Conservation (phyloP, 2,113 vertebrate species). For the Alaudala cheleensis region DNA sequence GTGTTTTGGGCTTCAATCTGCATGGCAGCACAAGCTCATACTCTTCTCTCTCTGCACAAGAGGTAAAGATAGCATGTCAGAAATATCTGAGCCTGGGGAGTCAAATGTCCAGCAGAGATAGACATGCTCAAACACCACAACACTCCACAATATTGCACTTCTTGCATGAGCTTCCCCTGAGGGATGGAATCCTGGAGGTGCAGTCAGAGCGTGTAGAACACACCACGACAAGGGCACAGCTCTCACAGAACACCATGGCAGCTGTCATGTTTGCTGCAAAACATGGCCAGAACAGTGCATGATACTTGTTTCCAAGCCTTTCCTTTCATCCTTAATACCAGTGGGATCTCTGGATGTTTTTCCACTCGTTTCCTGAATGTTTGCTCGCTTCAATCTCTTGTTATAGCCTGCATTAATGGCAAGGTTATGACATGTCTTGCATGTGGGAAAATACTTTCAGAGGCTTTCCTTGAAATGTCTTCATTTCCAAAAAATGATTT, state of each 20-base stretch:
- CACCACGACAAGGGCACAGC: background rate
- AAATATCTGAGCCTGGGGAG: background rate
- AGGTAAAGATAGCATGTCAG: background rate
- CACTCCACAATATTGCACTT: background rate
- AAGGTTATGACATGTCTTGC: background rate
- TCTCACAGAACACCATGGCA: background rate
- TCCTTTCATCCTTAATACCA: background rate
- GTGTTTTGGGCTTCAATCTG: background rate
- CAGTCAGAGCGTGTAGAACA: background rate
- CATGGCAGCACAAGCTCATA: fast-evolving
- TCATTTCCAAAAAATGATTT: background rate
- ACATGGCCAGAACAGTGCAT: background rate
- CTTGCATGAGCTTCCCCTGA: background rate
- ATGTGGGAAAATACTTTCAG: background rate
- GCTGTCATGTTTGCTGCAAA: constrained; percentile 9
- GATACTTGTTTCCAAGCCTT: background rate
- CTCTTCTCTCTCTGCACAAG: fast-evolving
- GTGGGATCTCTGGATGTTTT: background rate
- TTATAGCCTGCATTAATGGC: background rate
- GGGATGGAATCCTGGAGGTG: background rate
- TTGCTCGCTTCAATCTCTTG: background rate
- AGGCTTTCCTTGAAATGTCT: background rate
- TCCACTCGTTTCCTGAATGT: background rate
- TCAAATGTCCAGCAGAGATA: background rate
- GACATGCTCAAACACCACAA: background rate